A percentile compares a stretch with the other conserved stretches of the same genome.
Evolutionary conservation across 2,797 vertebrate species (phyloP).

Genomic region (Sebastes oblongus): DNA sequence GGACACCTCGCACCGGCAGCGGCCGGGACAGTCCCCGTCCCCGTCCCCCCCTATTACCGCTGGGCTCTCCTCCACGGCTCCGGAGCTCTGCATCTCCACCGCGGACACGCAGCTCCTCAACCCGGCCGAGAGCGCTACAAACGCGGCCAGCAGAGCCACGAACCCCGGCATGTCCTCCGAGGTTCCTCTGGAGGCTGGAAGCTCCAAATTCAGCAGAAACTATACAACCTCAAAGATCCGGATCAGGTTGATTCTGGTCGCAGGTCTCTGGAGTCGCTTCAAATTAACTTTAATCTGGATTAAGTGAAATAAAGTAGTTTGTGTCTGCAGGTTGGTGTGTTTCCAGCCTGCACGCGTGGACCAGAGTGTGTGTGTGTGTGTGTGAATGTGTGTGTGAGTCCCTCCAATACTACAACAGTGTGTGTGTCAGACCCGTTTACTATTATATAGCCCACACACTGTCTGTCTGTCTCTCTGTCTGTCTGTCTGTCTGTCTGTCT

Average conservation of each 20-base stretch:
- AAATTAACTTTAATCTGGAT: neutral
- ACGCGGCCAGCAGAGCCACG: slow-evolving; percentile 31
- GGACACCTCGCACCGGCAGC: slow-evolving; percentile 85
- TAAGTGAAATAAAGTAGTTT: neutral
- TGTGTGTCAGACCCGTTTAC: slow-evolving; percentile 28
- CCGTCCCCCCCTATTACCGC: neutral
- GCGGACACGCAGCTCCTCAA: neutral
- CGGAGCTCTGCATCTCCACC: slow-evolving; percentile 15
- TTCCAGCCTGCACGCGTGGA: slow-evolving; percentile 55
- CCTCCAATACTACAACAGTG: slow-evolving; percentile 16
- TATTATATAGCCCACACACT: slow-evolving; percentile 25
- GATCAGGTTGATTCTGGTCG: neutral
- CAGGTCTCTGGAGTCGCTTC: no score
- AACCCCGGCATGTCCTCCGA: slow-evolving; percentile 49
- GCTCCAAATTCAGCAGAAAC: neutral
- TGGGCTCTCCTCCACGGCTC: neutral
- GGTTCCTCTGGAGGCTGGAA: neutral
- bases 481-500: neutral
- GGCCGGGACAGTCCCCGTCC: slow-evolving; percentile 74
- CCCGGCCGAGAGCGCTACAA: slow-evolving; percentile 31
- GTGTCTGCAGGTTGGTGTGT: slow-evolving; percentile 24
- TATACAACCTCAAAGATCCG: neutral
- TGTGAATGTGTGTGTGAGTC: slow-evolving; percentile 3
- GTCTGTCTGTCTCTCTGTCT: neutral
- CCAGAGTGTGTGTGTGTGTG: neutral